Percentiles rank a stretch among this genome's conserved stretches.
These are phyloP conservation scores for Drosophila yakuba DNA, from an alignment of 1,140 invertebrate species.

Conservation along the genomic window DNA sequence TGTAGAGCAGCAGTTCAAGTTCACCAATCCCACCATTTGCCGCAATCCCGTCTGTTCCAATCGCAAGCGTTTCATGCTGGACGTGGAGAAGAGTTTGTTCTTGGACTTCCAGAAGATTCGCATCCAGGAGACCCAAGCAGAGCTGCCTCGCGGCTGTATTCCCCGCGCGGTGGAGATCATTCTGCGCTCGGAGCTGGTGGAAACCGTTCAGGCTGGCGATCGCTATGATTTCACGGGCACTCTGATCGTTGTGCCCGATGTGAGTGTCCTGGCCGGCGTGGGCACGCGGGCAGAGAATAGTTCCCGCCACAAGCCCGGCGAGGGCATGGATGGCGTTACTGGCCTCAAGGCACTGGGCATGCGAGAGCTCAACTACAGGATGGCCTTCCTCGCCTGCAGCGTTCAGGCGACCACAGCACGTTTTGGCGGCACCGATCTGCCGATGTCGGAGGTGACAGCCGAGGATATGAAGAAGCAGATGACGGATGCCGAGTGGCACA, in stretches of 20 bases:
- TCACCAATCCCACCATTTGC: slow-evolving; percentile 97
- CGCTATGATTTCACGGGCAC: slow-evolving; percentile 98
- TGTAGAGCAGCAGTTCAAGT: slow-evolving; percentile 99
- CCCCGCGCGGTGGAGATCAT: slow-evolving; percentile 98
- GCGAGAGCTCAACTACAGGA: slow-evolving; percentile 96
- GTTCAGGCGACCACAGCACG: slow-evolving; percentile 93
- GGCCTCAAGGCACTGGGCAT: slow-evolving; percentile 98
- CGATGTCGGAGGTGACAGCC: slow-evolving; percentile 93
- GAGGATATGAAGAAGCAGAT: slow-evolving; percentile 97
- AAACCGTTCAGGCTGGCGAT: slow-evolving; percentile 95
- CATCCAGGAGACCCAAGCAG: slow-evolving; percentile 99
- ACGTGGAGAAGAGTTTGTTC: slow-evolving; percentile 97
- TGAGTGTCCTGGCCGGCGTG: slow-evolving; percentile 93
- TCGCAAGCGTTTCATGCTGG: slow-evolving; percentile 94
- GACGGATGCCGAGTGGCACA: slow-evolving; percentile 97
- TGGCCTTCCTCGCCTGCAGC: slow-evolving; percentile 97
- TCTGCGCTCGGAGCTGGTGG: slow-evolving; percentile 97
- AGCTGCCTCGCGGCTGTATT: slow-evolving; percentile 98
- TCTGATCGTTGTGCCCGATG: slow-evolving; percentile 98
- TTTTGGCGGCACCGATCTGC: slow-evolving; percentile 91
- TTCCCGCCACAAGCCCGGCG: slow-evolving; percentile 89
- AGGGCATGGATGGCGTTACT: slow-evolving; percentile 94
- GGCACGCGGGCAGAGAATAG: slow-evolving; percentile 94
- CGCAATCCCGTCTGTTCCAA: slow-evolving; percentile 98
- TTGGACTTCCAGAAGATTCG: slow-evolving; percentile 99